Conservation (phyloP, 2,797 vertebrate genomes). For the Galaxias olidus region DNA sequence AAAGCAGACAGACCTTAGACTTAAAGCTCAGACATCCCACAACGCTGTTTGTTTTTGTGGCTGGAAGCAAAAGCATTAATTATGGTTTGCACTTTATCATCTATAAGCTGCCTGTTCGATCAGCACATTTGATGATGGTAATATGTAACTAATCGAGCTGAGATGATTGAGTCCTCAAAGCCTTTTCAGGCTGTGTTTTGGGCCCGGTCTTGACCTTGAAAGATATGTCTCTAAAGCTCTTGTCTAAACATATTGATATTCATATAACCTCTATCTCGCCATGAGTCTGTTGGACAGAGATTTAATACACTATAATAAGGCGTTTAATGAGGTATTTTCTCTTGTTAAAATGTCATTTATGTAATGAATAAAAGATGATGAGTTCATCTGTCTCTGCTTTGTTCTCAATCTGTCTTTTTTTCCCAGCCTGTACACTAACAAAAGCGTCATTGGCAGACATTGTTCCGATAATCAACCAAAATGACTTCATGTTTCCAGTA, state of each 20-base stretch:
- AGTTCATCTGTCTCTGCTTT: slow-evolving; percentile 74
- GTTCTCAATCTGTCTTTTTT: slow-evolving; percentile 69
- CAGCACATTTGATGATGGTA: not conserved
- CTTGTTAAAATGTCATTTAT: slow-evolving; percentile 79
- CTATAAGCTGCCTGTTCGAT: not conserved
- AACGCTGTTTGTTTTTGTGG: not conserved
- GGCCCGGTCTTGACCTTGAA: slow-evolving; percentile 75
- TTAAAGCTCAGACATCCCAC: not conserved
- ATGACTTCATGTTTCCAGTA: slow-evolving; percentile 74
- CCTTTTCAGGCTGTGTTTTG: slow-evolving; percentile 47
- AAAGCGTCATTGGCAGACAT: slow-evolving; percentile 72
- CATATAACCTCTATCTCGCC: slow-evolving; percentile 75
- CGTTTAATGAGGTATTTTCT: slow-evolving; percentile 79
- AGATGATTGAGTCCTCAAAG: slow-evolving; percentile 8
- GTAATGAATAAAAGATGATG: slow-evolving; percentile 81
- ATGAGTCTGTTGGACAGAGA: slow-evolving; percentile 72
- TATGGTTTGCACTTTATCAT: not conserved
- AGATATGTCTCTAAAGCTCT: slow-evolving; percentile 59
- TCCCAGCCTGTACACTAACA: slow-evolving; percentile 68
- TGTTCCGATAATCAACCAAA: slow-evolving; percentile 73
- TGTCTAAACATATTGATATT: slow-evolving; percentile 76
- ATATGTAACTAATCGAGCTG: slow-evolving; percentile 15
- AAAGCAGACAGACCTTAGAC: not conserved
- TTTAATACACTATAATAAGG: slow-evolving; percentile 77
- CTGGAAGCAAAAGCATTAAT: no score